Conservation (phyloP, 2,113 vertebrate genomes). For the Bubalus kerabau region DNA sequence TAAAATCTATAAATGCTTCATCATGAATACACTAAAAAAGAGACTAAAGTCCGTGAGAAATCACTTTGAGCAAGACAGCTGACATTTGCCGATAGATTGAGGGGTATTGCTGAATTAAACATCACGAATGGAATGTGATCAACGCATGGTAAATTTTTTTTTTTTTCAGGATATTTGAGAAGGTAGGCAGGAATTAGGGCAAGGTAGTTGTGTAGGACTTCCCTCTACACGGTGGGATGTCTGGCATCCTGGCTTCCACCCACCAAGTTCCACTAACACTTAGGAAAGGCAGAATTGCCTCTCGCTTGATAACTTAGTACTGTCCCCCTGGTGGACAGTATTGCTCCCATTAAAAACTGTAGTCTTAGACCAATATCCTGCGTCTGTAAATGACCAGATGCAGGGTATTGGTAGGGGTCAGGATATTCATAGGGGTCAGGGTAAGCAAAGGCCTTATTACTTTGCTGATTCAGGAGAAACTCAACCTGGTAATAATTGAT, state of each 20-base stretch:
- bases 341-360: not conserved
- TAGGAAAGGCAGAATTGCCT: not conserved
- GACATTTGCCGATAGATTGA: not conserved
- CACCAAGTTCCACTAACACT: not conserved
- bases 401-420: too few species aligned
- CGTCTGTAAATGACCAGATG: not conserved
- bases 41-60: not conserved
- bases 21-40: not conserved
- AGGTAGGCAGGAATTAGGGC: not conserved
- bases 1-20: not conserved
- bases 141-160: not conserved
- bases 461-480: not conserved
- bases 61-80: not conserved
- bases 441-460: not conserved
- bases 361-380: not conserved
- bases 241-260: not conserved
- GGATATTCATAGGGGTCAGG: not conserved
- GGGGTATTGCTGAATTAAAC: not conserved
- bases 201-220: not conserved
- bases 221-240: fast-evolving
- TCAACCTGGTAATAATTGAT: not conserved
- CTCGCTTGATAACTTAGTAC: too few species aligned
- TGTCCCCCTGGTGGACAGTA: not conserved
- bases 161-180: not conserved
- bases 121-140: not conserved